These are phyloP conservation scores for Anser brachyrhynchus DNA, from an alignment of 2,113 vertebrate species.

Conservation along the genomic window DNA sequence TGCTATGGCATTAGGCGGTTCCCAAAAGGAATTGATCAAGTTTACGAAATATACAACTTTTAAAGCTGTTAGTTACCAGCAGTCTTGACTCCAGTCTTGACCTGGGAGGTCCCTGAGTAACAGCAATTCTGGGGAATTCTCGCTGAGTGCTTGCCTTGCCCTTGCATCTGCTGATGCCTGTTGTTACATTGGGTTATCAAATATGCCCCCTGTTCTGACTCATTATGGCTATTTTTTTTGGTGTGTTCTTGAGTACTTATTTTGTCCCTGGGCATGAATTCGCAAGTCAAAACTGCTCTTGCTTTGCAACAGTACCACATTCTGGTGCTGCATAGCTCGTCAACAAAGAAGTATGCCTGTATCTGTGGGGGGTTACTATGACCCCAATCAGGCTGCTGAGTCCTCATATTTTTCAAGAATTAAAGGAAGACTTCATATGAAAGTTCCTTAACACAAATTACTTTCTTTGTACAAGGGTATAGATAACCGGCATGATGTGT, in stretches of 20 bases:
- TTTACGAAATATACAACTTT: background rate
- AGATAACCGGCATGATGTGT: too few relatives aligned
- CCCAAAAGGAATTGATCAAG: background rate
- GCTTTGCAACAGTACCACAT: background rate
- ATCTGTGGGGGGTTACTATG: background rate
- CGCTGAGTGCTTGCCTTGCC: background rate
- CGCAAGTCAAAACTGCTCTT: background rate
- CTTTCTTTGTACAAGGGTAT: background rate
- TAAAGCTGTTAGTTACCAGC: background rate
- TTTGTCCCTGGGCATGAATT: background rate
- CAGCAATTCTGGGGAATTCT: background rate
- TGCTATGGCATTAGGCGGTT: background rate
- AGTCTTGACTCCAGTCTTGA: background rate
- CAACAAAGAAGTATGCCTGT: background rate
- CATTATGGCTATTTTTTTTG: background rate
- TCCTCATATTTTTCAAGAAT: background rate
- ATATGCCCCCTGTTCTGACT: background rate
- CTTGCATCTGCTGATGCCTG: background rate
- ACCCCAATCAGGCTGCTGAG: background rate
- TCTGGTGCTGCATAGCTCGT: background rate
- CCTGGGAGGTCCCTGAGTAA: background rate
- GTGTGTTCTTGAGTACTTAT: background rate
- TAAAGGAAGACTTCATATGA: background rate
- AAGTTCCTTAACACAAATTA: background rate
- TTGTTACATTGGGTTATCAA: background rate